phyloP scores from a whole-genome alignment of 2,888 invertebrate species.

The Graphium colonna region DNA sequence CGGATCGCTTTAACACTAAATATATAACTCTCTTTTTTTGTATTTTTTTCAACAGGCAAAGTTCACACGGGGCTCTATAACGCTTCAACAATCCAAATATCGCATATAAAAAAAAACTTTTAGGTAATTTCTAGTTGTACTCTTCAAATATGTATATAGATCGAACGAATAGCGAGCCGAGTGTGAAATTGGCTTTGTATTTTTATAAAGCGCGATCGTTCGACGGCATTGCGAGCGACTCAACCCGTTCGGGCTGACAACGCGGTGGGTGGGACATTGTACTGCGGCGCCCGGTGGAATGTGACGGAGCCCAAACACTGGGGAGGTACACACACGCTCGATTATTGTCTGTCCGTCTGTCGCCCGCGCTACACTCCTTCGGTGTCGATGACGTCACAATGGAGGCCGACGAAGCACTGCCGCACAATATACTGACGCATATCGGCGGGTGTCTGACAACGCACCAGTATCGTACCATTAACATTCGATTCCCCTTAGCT shows the following conservation, averaged over 20 bases:
- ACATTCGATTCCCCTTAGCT: constrained; percentile 20
- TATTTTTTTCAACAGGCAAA: constrained; percentile 6
- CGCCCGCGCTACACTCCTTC: constrained; percentile 10
- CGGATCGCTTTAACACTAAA: constrained; percentile 17
- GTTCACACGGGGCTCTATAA: constrained; percentile 11
- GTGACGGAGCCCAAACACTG: constrained; percentile 29
- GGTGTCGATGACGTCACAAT: no score
- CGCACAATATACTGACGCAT: constrained; percentile 31
- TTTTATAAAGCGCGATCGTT: constrained; percentile 5
- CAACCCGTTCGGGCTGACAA: constrained; percentile 1
- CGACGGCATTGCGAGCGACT: constrained; percentile 7
- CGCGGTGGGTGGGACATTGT: constrained; percentile 29
- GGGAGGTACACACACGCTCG: constrained; percentile 6
- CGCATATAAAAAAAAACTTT: background rate
- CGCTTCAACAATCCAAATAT: background rate
- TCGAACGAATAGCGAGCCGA: background rate
- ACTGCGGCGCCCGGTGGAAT: constrained; percentile 37
- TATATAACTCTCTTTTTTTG: constrained; percentile 4
- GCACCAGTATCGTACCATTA: constrained; percentile 30
- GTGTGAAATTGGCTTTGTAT: constrained; percentile 15
- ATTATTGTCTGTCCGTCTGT: background rate
- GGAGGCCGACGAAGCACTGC: constrained; percentile 26
- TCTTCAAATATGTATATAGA: background rate
- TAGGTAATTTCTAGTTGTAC: constrained; percentile 4
- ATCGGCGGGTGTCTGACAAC: constrained; percentile 32